Conservation (phyloP, 30 jellyfish, hydroid and myxozoan genomes). For the Euphysa ruthae region DNA sequence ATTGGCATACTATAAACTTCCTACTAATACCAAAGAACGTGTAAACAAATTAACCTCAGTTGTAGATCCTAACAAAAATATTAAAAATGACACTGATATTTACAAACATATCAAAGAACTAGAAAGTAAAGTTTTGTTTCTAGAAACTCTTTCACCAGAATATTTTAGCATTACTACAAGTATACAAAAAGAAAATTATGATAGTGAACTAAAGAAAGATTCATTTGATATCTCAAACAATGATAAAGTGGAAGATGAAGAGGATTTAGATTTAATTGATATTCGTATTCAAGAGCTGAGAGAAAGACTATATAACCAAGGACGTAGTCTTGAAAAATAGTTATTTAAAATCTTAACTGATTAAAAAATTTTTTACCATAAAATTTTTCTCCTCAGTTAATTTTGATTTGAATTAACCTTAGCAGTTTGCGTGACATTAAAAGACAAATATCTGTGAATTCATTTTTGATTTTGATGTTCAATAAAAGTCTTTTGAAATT, state of each 20-base stretch:
- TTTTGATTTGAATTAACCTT: too few species aligned
- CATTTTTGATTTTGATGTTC: too few species aligned
- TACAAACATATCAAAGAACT: constrained; percentile 20
- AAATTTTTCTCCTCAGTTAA: too few species aligned
- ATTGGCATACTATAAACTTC: constrained; percentile 6
- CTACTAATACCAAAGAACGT: constrained; percentile 13
- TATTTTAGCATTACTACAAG: constrained; percentile 21
- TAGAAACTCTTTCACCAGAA: constrained; percentile 88
- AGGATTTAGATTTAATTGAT: neutral
- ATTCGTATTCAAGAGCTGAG: constrained; percentile 10
- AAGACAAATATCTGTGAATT: too few species aligned
- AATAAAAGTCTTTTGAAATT: too few species aligned
- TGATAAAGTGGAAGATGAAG: neutral
- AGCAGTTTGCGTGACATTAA: too few species aligned
- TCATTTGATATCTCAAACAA: neutral
- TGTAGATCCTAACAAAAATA: neutral
- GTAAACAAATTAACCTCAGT: neutral
- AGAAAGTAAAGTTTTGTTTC: constrained; percentile 52
- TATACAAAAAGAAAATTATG: neutral
- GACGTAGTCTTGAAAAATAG: too few species aligned
- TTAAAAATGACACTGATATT: neutral
- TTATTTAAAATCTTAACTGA: too few species aligned
- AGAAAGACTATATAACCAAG: constrained; percentile 2
- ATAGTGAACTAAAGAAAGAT: neutral
- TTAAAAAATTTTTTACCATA: too few species aligned